Conservation (phyloP, 2,797 vertebrate species). For the Takifugu ocellatus region DNA sequence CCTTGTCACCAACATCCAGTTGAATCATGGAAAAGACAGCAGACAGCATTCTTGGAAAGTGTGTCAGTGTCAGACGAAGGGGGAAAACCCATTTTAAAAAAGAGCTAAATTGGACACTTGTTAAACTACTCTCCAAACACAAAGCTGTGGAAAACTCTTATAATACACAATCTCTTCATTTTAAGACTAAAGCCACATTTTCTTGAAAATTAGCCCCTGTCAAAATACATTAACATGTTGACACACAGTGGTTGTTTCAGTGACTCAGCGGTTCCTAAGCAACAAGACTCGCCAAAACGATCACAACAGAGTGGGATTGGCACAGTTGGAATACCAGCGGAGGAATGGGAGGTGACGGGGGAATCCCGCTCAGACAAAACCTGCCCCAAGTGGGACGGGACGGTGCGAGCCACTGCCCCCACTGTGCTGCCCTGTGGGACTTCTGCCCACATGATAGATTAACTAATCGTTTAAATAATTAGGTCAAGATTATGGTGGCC, state of each 20-base stretch:
- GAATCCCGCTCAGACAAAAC: slow-evolving; percentile 25
- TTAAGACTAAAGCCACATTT: background rate
- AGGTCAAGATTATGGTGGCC: background rate
- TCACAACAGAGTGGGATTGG: slow-evolving; percentile 19
- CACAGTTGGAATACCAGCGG: slow-evolving; percentile 38
- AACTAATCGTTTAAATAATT: too few relatives aligned
- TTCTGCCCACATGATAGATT: too few relatives aligned
- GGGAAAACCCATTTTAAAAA: background rate
- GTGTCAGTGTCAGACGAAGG: background rate
- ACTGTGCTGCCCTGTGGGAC: too few relatives aligned
- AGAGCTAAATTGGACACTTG: background rate
- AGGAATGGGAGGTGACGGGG: slow-evolving; percentile 14
- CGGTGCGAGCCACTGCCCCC: too few relatives aligned
- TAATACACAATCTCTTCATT: background rate
- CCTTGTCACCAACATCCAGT: background rate
- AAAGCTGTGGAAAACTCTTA: background rate
- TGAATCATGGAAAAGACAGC: slow-evolving; percentile 1
- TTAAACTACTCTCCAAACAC: background rate
- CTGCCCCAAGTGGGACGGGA: slow-evolving; percentile 1
- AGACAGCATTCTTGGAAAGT: background rate
- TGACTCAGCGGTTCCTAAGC: slow-evolving; percentile 73
- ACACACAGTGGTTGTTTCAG: slow-evolving; percentile 22
- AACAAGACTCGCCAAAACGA: slow-evolving; percentile 42
- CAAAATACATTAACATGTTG: slow-evolving; percentile 3
- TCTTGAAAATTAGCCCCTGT: background rate